Percentiles rank a stretch among this genome's conserved stretches.
Conservation (phyloP, 2,888 invertebrate species). For the Polia nebulosa region DNA sequence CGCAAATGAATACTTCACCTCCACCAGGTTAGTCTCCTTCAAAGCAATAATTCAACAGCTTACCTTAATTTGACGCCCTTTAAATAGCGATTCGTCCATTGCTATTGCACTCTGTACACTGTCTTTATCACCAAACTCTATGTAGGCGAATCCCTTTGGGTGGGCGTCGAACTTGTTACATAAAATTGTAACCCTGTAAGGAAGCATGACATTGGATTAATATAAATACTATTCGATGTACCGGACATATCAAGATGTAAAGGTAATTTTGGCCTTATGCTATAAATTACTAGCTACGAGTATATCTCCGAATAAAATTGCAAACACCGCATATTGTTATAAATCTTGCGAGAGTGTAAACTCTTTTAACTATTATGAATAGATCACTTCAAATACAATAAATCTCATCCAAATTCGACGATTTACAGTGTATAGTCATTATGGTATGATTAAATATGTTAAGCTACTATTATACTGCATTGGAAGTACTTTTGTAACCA, state of each 20-base stretch:
- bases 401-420: no score
- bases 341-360: no score
- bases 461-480: no score
- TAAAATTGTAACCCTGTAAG: constrained; percentile 97
- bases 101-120: constrained; percentile 99
- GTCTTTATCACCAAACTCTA: constrained; percentile 99
- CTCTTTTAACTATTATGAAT: no score
- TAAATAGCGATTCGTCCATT: constrained; percentile 99
- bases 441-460: no score
- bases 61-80: constrained; percentile 99
- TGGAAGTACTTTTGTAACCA: no score
- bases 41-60: constrained; percentile 28
- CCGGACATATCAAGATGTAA: background rate
- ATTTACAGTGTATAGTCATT: no score
- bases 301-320: no score
- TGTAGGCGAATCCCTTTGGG: constrained; percentile 99
- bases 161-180: constrained; percentile 99
- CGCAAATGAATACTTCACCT: background rate
- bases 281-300: background rate
- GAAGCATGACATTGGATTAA: constrained; percentile 9
- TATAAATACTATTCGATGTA: background rate
- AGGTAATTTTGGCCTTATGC: background rate
- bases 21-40: background rate
- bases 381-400: no score
- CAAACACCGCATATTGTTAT: no score